Percentiles rank a stretch among this genome's conserved stretches.
Conservation (phyloP, 2,113 vertebrate species). For the Pimephales promelas region DNA sequence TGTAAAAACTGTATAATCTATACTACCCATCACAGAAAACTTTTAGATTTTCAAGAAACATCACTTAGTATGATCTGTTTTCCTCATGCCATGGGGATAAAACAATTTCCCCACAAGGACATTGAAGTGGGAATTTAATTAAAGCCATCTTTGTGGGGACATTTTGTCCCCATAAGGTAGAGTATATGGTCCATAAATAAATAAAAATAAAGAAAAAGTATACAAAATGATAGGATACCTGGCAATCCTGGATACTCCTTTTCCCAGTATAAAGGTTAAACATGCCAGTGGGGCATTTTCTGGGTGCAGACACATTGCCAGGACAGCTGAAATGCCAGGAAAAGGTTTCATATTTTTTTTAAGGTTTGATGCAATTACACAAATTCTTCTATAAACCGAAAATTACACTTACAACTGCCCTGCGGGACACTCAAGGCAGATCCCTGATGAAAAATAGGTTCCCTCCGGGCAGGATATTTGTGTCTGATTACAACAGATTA, state of each 20-base stretch:
- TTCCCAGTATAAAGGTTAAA: constrained; percentile 74
- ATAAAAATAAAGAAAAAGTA: too few species aligned
- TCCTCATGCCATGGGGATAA: too few species aligned
- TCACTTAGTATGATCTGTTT: too few species aligned
- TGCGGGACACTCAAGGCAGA: constrained; percentile 79
- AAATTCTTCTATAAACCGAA: not conserved
- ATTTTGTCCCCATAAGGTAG: too few species aligned
- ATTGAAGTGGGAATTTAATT: too few species aligned
- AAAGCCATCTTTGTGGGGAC: too few species aligned
- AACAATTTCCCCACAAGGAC: too few species aligned
- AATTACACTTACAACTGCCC: constrained; percentile 81
- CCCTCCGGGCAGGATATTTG: constrained; percentile 73
- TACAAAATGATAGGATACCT: constrained; percentile 67
- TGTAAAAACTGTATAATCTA: too few species aligned
- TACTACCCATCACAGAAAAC: too few species aligned
- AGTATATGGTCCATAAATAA: too few species aligned
- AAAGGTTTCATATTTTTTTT: not conserved
- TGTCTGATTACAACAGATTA: constrained; percentile 58
- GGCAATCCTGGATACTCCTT: constrained; percentile 70
- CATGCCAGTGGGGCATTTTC: constrained; percentile 75
- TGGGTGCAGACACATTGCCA: constrained; percentile 72
- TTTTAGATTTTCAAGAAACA: too few species aligned
- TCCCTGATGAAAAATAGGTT: constrained; percentile 70
- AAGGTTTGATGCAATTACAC: not conserved
- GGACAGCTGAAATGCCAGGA: constrained; percentile 71